Percentiles rank a stretch among this genome's conserved stretches.
These are phyloP conservation scores for Drosophila nr. perissopoda DNA, from an alignment of 2,888 invertebrate species.

Conservation along the genomic window DNA sequence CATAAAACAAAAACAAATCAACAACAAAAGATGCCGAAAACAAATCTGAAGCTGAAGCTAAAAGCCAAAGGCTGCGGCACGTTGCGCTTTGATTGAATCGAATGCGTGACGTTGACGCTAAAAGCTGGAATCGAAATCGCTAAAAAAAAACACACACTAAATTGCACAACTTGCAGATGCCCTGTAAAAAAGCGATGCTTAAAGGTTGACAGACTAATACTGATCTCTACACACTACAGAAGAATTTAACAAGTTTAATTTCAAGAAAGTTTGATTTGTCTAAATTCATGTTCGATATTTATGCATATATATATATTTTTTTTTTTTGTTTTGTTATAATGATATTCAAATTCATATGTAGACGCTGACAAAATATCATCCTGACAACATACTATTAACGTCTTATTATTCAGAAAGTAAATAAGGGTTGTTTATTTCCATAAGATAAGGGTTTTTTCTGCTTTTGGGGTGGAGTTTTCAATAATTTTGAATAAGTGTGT, in stretches of 20 bases:
- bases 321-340: neutral
- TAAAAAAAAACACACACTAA: constrained; percentile 35
- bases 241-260: neutral
- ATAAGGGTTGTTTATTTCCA: neutral
- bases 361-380: neutral
- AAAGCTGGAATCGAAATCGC: constrained; percentile 42
- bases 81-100: constrained; percentile 79
- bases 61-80: constrained; percentile 59
- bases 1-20: constrained; percentile 50
- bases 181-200: neutral
- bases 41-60: constrained; percentile 53
- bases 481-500: neutral
- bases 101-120: constrained; percentile 60
- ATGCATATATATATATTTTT: no score
- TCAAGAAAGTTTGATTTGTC: neutral
- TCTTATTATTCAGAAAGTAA: neutral
- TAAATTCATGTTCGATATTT: neutral
- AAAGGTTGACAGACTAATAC: neutral
- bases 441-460: fast-evolving
- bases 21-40: constrained; percentile 76
- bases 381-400: no score
- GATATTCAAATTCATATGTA: neutral
- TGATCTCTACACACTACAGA: neutral
- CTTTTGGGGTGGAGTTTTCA: neutral
- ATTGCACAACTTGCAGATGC: neutral